Evolutionary conservation across 1,140 invertebrate genomes (phyloP).

Genomic region (Paraescarpia echinospica): DNA sequence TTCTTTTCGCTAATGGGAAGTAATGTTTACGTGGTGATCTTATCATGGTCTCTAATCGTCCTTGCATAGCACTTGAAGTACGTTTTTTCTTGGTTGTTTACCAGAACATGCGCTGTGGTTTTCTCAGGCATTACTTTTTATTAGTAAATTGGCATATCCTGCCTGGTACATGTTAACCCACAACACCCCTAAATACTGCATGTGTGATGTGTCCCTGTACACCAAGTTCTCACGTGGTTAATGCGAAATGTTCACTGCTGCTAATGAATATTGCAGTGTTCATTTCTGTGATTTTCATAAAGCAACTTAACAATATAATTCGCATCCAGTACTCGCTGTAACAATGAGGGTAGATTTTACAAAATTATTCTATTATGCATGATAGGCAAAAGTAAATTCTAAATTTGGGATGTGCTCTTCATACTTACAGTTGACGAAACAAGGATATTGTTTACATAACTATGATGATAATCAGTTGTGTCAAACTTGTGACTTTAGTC

Average conservation of each 20-base stretch:
- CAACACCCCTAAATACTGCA: not conserved
- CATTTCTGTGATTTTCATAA: not conserved
- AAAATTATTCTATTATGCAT: not conserved
- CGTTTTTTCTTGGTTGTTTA: not conserved
- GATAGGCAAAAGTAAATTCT: not conserved
- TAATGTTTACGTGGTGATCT: not conserved
- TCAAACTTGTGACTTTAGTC: not conserved
- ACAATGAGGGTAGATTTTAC: not conserved
- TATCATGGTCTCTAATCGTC: not conserved
- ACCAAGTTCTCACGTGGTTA: not conserved
- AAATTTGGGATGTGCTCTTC: not conserved
- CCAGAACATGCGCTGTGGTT: not conserved
- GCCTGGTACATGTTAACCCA: too few species aligned
- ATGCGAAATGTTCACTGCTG: not conserved
- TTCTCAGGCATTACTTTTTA: not conserved
- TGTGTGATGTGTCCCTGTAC: not conserved
- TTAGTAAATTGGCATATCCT: too few species aligned
- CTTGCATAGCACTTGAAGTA: not conserved
- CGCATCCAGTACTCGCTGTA: not conserved
- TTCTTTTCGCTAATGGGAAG: not conserved
- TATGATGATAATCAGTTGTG: not conserved
- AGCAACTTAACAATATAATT: not conserved
- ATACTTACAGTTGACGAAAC: not conserved
- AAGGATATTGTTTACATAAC: not conserved
- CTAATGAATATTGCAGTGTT: not conserved